phyloP scores from a whole-genome alignment of 2,888 invertebrate species.

The Parnassius glacialis region DNA sequence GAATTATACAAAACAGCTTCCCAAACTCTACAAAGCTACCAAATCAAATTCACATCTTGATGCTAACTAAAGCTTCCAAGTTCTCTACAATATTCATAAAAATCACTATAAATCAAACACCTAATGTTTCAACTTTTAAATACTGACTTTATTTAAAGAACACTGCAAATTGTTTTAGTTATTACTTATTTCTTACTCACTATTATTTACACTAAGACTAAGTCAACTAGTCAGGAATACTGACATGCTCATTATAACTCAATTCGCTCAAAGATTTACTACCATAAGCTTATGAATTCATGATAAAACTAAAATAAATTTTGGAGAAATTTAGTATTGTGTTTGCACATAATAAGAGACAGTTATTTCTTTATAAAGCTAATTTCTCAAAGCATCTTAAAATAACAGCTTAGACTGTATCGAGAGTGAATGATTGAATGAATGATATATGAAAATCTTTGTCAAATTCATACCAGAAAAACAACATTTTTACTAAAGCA shows the following conservation, averaged over 20 bases:
- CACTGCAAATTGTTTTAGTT: conserved; percentile 58
- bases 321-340: too few species aligned
- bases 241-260: conserved; percentile 73
- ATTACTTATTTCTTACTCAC: conserved; percentile 50
- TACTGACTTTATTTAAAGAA: conserved; percentile 69
- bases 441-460: conserved; percentile 28
- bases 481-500: conserved; percentile 43
- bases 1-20: conserved; percentile 31
- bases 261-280: conserved; percentile 39
- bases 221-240: conserved; percentile 65
- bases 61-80: conserved; percentile 43
- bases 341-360: too few species aligned
- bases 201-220: conserved; percentile 64
- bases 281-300: conserved; percentile 27
- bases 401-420: neutral
- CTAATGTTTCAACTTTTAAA: conserved; percentile 64
- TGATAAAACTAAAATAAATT: neutral
- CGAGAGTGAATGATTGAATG: neutral
- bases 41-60: conserved; percentile 32
- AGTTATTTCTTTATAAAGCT: too few species aligned
- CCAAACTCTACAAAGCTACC: conserved; percentile 32
- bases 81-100: conserved; percentile 63
- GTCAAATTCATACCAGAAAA: conserved; percentile 38
- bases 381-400: neutral
- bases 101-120: conserved; percentile 58